Evolutionary conservation across 2,888 invertebrate genomes (phyloP), one percentile per base, ranked within the genome.

Genomic region (Plemyria rubiginata): DNA sequence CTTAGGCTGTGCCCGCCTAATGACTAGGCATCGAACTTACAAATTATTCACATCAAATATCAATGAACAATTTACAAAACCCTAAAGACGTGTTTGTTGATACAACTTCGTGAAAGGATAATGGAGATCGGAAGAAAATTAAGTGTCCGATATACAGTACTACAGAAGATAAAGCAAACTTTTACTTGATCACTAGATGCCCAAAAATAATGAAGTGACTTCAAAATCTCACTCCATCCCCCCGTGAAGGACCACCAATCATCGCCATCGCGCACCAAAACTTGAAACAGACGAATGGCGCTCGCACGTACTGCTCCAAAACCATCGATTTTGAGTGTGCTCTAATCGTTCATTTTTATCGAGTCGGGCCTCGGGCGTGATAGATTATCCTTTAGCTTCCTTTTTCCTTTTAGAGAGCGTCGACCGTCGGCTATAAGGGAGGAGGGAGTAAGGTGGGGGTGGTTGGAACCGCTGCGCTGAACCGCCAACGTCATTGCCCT

Each of bases 331-430:
- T 81, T 83, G 78, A 80, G 77, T 79, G 81, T 82, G 79, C 81
- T 86, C 84, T 88, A 90, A 90, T 90, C 88, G 88, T 90, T 88
- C 88, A 90, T 91, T 91, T 91, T 90, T 92, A 90, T 92, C 90
- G 90, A 86, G 84, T 84, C 86, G 85, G 78, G 87, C 90, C 87
- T 85, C 85, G 86, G 84, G 88, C 90, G 87, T 91, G 91, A 92
- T 91, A 92, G 91, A 92, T 92, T 90, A 91, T 92, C 90, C 89
- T 90, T 87, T 85, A 84, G 84, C 85, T 89, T 91, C 88, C 90
- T 90, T 91, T 90, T 90, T 90, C 88, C 85, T 91, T 91, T 88
- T 85, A 82, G 88, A 87, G 90, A 89, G 88, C 91, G 91, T 90
- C 90, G 90, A 91, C 90, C 92, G 90, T 77, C 86, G 88, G 85